A percentile compares a stretch with the other conserved stretches of the same genome.
These are phyloP conservation scores for Heterotilapia buettikoferi DNA, from an alignment of 2,113 vertebrate genomes.

Conservation along the genomic window DNA sequence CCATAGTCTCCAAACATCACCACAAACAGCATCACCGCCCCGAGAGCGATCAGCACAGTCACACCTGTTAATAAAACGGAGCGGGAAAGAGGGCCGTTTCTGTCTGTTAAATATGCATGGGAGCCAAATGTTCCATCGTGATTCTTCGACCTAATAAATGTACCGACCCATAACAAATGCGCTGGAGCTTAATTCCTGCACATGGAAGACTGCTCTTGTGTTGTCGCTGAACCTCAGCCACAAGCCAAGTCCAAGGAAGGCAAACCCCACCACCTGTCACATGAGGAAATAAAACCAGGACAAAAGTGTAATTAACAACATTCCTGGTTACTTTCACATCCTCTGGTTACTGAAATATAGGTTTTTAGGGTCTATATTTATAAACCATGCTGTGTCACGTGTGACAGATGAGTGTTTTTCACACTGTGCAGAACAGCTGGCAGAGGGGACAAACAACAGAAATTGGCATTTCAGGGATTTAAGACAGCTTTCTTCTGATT, in stretches of 20 bases:
- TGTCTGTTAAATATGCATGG: background rate
- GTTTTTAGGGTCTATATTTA: background rate
- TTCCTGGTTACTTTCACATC: background rate
- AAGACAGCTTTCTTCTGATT: background rate
- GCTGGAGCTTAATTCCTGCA: constrained; percentile 11
- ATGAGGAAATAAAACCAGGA: background rate
- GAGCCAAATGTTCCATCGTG: fast-evolving
- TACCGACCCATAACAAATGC: constrained; percentile 51
- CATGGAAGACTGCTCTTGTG: constrained; percentile 38
- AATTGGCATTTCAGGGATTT: background rate
- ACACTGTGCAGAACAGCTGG: background rate
- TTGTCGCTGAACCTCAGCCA: constrained; percentile 41
- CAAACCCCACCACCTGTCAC: constrained; percentile 38
- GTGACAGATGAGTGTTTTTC: background rate
- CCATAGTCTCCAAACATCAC: constrained; percentile 53
- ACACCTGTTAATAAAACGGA: constrained; percentile 17
- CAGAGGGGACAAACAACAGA: background rate
- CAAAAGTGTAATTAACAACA: background rate
- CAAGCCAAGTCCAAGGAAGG: constrained; percentile 43
- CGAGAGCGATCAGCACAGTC: constrained; percentile 45
- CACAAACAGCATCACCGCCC: constrained; percentile 47
- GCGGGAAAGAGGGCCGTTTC: background rate
- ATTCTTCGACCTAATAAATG: background rate
- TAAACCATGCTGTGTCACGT: background rate
- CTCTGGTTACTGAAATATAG: background rate